Base-by-base conservation (phyloP, 2,888 invertebrate genomes). In the Rhogogaster chlorosoma region DNA sequence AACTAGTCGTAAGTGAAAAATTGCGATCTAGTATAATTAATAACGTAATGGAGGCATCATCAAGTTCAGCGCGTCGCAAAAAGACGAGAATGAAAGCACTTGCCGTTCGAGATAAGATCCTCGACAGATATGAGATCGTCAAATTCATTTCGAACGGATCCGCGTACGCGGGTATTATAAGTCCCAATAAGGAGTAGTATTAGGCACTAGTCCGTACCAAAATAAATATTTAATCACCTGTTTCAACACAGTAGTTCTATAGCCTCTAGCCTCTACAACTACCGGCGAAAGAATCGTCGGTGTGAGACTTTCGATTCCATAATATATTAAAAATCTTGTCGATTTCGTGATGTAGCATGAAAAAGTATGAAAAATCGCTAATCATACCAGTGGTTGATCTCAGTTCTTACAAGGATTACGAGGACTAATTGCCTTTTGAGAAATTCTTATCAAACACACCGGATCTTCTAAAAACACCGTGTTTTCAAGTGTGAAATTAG, bases 1-100 rank as follows among this genome's bases (percentile, higher is more conserved):
- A 88, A 89, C 88, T 87, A 89, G 88, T 89, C 86, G 88, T 83
- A 87, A 84, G 86, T 87, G 87, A 89, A 86, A 88, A 88, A 88
- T 88, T 86, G 86, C 84, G 85, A 86, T 45, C 32, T 86, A 87
- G 86, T 83, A 82, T 57, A 82, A 61, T 83, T 86, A 77, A 84
- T 32, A 53, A 64, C 22, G 12, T 15, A 29, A 22, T 18, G 10
- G 6, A 71, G 45, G n/a, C 49, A 49, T 77, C 53, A 38, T 18
- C 45, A 10, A 77, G 77, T 29, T 53, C 53, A 53, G 5, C 29
- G 53, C 9, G 32, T 32, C n/a, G 32, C 53, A 22, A 49, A 26
- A 29, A 29, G 53, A 53, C 53, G 53, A 49, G 32, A 10, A 77
- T 6, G 18, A 32, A 49, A 32, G 10, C 9, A 38, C 32, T 77